Conservation (phyloP, 2,797 vertebrate genomes). For the Hozukius guyotensis region DNA sequence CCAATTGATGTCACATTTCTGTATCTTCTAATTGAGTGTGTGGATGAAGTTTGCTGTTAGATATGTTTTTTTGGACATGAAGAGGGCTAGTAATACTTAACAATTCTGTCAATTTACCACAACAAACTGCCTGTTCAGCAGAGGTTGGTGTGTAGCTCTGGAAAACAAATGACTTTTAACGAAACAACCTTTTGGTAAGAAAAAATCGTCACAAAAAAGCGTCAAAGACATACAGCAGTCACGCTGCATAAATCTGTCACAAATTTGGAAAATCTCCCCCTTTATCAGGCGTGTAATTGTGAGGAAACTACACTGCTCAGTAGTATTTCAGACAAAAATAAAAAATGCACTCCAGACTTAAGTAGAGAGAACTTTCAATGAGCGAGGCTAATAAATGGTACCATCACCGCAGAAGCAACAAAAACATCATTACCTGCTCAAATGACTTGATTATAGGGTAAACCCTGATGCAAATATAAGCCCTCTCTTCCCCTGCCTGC, state of each 20-base stretch:
- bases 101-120: not conserved
- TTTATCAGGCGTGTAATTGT: not conserved
- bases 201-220: not conserved
- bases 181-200: not conserved
- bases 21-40: not conserved
- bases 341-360: conserved; percentile 29
- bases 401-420: conserved; percentile 44
- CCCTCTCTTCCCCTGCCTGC: not conserved
- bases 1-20: not conserved
- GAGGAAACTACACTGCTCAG: not conserved
- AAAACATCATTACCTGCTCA: conserved; percentile 65
- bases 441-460: conserved; percentile 70
- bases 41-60: not conserved
- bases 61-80: not conserved
- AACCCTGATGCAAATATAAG: conserved; percentile 48
- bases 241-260: not conserved
- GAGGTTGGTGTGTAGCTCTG: not conserved
- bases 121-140: not conserved
- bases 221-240: not conserved
- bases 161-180: not conserved
- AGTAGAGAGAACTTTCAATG: conserved; percentile 35
- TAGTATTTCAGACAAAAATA: conserved; percentile 5
- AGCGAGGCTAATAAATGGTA: conserved; percentile 40
- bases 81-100: not conserved
- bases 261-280: not conserved